Evolutionary conservation across 2,888 invertebrate genomes (phyloP), one percentile per base, ranked within the genome.

Genomic region (Parochlus steinenii): DNA sequence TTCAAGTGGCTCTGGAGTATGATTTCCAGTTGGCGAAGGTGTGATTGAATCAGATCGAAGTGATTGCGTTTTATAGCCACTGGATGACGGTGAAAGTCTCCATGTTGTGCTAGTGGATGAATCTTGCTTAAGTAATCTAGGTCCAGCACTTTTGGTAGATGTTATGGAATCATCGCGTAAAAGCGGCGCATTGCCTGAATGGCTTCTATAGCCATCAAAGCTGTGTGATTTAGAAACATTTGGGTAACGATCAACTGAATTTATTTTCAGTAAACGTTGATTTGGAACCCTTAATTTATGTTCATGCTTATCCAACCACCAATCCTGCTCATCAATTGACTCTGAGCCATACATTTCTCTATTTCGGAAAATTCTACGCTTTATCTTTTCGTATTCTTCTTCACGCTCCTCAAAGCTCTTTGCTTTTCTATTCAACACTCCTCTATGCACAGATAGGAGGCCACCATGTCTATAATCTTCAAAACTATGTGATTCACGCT

Each of bases 381-480:
- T 67, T 32, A 75, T 83, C 50, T 80, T 71, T 53, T 85, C 82
- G 54, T 92, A 92, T 47, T 86, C 83, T 50, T 79, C 79, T 59
- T 89, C 86, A 18, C 92, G 65, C 58, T 92, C 90, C 56, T 93
- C 92, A 48, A 90, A 76, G 44, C 89, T 85, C 52, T 82, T 83
- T 55, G 80, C 75, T 41, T 76, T 65, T 38, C 76, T 64, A 45
- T 69, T 73, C 39, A 76, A 71, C 46, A 69, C 64, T 40, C 68
- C 65, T 42, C 74, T 61, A 48, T 78, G 75, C 1, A 74, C 72
- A 41, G 71, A 65, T 48, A 57, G 58, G 55, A 54, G 58, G 47
- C 54, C 49, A n/a, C 35, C 37, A 39, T 57, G 56, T 18, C 58
- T 53, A 37, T 70, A 69, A 49, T 85, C 85, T 51, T 85, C 85